Percentiles rank a stretch among this genome's conserved stretches.
phyloP scores from a whole-genome alignment of 2,888 invertebrate species.

The Perizoma flavofasciatum region DNA sequence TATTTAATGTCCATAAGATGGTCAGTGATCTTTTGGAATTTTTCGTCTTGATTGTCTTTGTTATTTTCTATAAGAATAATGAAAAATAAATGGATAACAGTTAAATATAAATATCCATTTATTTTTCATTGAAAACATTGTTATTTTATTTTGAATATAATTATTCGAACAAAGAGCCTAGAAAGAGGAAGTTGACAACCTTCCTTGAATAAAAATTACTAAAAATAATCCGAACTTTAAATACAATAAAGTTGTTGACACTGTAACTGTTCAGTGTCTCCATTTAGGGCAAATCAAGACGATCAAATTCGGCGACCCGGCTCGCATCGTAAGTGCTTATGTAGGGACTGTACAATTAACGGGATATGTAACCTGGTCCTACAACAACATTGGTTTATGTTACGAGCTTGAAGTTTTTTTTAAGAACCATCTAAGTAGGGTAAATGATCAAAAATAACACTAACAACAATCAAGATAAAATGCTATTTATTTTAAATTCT shows the following conservation, averaged over 20 bases:
- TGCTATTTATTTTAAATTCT: too few species aligned
- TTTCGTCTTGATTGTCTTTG: too few species aligned
- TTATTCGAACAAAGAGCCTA: background rate
- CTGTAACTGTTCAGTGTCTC: constrained; percentile 46
- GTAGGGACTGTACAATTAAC: constrained; percentile 69
- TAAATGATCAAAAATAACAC: background rate
- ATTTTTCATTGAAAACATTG: too few species aligned
- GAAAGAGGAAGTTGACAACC: constrained; percentile 3
- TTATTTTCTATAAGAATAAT: too few species aligned
- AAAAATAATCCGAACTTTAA: background rate
- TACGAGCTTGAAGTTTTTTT: constrained; percentile 17
- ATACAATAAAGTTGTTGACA: constrained; percentile 38
- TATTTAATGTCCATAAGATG: too few species aligned
- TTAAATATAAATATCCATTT: too few species aligned
- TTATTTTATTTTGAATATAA: background rate
- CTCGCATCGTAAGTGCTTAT: constrained; percentile 67
- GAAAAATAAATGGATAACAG: too few species aligned
- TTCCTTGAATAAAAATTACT: constrained; percentile 1
- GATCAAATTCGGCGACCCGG: constrained; percentile 58
- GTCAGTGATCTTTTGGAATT: too few species aligned
- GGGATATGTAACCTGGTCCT: constrained; percentile 57
- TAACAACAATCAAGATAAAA: too few species aligned
- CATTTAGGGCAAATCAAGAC: constrained; percentile 54
- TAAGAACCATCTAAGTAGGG: background rate
- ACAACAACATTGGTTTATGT: constrained; percentile 42